Base-by-base conservation (phyloP, 2,113 vertebrate genomes). In the Corydoras sp. region DNA sequence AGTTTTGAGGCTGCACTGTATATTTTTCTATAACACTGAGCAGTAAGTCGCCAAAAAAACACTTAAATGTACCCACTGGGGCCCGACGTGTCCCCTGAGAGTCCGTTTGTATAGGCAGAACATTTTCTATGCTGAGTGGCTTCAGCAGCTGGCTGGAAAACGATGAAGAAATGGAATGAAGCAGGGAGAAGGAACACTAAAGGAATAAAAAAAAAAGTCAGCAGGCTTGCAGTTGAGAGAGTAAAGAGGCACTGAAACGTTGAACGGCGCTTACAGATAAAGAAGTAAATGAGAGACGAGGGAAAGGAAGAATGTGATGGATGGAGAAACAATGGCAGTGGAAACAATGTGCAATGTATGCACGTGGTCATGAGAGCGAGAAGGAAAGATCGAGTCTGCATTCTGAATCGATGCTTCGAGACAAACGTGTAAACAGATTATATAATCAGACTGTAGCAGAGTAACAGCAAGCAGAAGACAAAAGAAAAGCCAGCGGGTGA, bases 401-500 rank as follows among this genome's bases (percentile, higher is more conserved):
- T 30, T 63, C 43, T 14, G 62, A 71, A 78, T 58, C 67, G 24
- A 18, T 31, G 76, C 74, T 76, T 69, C 35, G 35, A 70, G 72
- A 73, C 66, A 32, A 79, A 76, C 50, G 43, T 66, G 62, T 69
- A 81, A 83, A 77, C 59, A 77, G 69, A 58, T 87, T 86, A 79
- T 81, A 82, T 81, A 85, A 88, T 65, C 62, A 32, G 62, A 14
- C 53, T 49, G 50, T 60, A 5, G 24, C 60, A 61, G 12, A 35
- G 48, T 58, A 29, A 18, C 5, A n/a, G 43, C 14, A 10, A 63
- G 35, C 48, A 10, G 10, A 51, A 24, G 15, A 51, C 18, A 65
- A 14, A 14, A 29, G 12, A 10, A 15, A 29, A 43, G 24, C 35
- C 35, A 43, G 35, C 7, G 18, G 12, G 62, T 4, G 3, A 24